Percentiles rank a stretch among this genome's conserved stretches.
Evolutionary conservation across 37 sponge, comb jelly and placozoan genomes (phyloP).

Genomic region (Oopsacas minuta): DNA sequence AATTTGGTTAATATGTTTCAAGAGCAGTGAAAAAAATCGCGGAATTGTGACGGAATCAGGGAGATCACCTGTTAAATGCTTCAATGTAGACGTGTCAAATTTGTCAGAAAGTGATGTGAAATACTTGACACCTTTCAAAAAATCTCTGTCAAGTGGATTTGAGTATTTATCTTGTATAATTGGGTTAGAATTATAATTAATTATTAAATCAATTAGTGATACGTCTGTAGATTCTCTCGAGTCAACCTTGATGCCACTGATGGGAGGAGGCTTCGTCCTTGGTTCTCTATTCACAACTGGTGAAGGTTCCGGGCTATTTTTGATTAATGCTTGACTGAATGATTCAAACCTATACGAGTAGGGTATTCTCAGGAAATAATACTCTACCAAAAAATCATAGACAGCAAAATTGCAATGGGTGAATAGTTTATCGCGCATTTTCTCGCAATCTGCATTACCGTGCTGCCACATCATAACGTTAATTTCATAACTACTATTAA

Average conservation of each 20-base stretch:
- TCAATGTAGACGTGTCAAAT: neutral
- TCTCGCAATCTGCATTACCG: neutral
- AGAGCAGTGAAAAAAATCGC: neutral
- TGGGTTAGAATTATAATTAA: neutral
- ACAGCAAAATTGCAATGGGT: neutral
- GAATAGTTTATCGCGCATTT: neutral
- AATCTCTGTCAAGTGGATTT: neutral
- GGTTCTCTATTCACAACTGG: neutral
- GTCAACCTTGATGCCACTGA: neutral
- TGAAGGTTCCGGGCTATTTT: neutral
- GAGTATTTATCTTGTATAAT: neutral
- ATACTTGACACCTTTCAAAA: neutral
- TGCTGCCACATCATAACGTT: conserved; percentile 2
- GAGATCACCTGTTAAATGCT: neutral
- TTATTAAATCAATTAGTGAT: neutral
- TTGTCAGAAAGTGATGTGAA: neutral
- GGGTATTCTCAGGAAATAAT: neutral
- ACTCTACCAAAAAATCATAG: neutral
- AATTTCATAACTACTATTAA: neutral
- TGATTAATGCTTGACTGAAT: neutral
- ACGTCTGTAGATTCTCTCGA: neutral
- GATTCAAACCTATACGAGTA: neutral
- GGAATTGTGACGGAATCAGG: neutral
- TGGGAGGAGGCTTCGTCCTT: neutral
- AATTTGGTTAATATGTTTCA: neutral